These are phyloP conservation scores for Tetramorium simillimum DNA, from an alignment of 1,140 invertebrate genomes.

Conservation along the genomic window DNA sequence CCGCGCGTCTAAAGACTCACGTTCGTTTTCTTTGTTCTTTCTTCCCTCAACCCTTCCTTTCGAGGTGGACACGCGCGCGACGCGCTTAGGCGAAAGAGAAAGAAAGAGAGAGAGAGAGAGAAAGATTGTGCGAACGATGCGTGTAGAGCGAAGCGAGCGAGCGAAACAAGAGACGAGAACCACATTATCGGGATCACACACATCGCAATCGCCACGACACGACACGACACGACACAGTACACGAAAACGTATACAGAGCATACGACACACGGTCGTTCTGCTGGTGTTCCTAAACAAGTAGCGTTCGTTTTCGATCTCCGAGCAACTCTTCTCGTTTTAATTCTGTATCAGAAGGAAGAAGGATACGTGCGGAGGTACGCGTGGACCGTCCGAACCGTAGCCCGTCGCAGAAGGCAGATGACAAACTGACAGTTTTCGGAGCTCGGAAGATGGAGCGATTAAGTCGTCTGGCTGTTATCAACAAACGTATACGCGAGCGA, in stretches of 20 bases:
- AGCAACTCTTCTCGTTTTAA: slow-evolving; percentile 58
- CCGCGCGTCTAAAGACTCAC: slow-evolving; percentile 80
- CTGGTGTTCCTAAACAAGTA: slow-evolving; percentile 58
- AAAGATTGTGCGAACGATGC: slow-evolving; percentile 46
- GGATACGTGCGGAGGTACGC: slow-evolving; percentile 13
- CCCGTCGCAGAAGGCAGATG: not conserved
- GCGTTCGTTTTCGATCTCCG: slow-evolving; percentile 54
- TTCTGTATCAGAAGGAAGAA: slow-evolving; percentile 33
- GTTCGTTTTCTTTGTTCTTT: not conserved
- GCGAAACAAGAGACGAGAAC: slow-evolving; percentile 32
- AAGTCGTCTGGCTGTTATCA: slow-evolving; percentile 17
- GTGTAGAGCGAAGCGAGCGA: slow-evolving; percentile 15
- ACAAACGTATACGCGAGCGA: slow-evolving; percentile 19
- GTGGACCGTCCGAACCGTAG: not conserved
- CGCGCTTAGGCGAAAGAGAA: slow-evolving; percentile 30
- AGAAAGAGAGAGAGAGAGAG: slow-evolving; percentile 37
- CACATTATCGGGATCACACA: slow-evolving; percentile 5
- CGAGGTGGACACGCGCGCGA: slow-evolving; percentile 30
- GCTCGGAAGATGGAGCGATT: not conserved
- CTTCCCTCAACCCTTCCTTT: not conserved
- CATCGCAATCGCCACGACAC: not conserved
- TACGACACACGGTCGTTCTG: slow-evolving; percentile 57
- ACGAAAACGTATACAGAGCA: slow-evolving; percentile 51
- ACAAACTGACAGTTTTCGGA: not conserved
- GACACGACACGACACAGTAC: slow-evolving; percentile 38